Evolutionary conservation across 2,797 vertebrate species (phyloP).

Genomic region (Dermochelys coriacea): DNA sequence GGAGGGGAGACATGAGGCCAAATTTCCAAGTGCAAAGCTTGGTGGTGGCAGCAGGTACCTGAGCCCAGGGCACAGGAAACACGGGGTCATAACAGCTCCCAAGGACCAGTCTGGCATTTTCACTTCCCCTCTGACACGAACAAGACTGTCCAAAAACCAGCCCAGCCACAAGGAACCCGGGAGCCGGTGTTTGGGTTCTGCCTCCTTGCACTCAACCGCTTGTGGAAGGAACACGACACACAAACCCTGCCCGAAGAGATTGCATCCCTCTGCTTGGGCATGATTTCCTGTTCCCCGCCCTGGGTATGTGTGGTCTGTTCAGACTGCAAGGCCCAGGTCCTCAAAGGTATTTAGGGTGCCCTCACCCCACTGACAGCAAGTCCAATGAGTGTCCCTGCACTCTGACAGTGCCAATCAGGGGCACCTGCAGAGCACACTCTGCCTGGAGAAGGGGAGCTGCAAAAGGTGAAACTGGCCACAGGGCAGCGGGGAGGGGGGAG

Average conservation of each 20-base stretch:
- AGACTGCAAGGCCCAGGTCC: not conserved
- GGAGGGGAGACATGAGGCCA: not conserved
- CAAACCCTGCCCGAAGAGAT: not conserved
- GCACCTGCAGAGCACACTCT: too few species aligned
- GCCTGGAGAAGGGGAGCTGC: too few species aligned
- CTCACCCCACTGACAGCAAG: not conserved
- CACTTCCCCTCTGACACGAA: not conserved
- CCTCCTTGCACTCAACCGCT: not conserved
- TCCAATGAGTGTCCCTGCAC: too few species aligned
- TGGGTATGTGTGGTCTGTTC: not conserved
- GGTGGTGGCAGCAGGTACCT: too few species aligned
- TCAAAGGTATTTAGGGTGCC: not conserved
- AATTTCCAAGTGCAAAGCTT: not conserved
- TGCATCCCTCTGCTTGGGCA: not conserved
- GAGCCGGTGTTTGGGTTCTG: not conserved
- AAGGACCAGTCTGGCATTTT: not conserved
- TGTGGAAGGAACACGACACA: not conserved
- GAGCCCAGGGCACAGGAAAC: not conserved
- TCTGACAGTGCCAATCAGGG: too few species aligned
- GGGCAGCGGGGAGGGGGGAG: too few species aligned
- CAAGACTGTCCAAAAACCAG: not conserved
- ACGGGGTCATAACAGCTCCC: not conserved
- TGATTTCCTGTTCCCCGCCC: not conserved
- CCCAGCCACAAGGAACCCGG: rapidly evolving
- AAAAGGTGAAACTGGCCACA: too few species aligned